Percentiles rank a stretch among this genome's conserved stretches.
Conservation (phyloP, 2,888 invertebrate genomes). For the Apamea monoglypha region DNA sequence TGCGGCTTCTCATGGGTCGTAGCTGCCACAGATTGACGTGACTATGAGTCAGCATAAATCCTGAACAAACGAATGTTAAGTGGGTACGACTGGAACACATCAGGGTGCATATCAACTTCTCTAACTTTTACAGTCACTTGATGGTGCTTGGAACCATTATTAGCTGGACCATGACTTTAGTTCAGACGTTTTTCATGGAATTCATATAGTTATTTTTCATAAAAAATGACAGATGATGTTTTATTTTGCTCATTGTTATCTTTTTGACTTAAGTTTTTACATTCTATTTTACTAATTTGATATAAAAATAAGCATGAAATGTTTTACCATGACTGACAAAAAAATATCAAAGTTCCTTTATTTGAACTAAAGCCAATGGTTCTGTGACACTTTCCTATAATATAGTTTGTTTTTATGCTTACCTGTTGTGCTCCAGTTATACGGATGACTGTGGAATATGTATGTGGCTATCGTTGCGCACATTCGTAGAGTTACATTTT, state of each 20-base stretch:
- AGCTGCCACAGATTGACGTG: conserved; percentile 86
- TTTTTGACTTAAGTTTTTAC: conserved; percentile 69
- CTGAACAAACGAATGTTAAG: conserved; percentile 82
- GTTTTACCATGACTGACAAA: conserved; percentile 68
- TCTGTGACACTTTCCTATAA: conserved; percentile 80
- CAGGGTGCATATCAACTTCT: conserved; percentile 82
- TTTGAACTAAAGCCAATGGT: conserved; percentile 78
- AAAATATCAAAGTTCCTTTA: conserved; percentile 68
- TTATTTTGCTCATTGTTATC: conserved; percentile 68
- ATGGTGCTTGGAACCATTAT: conserved; percentile 75
- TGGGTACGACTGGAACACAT: conserved; percentile 85
- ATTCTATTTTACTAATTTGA: conserved; percentile 67
- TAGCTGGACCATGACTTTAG: conserved; percentile 77
- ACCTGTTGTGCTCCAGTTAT: conserved; percentile 82
- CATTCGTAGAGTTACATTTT: conserved; percentile 87
- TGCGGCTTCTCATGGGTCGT: conserved; percentile 89
- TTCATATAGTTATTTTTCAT: conserved; percentile 62
- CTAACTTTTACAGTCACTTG: conserved; percentile 74
- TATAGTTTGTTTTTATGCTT: conserved; percentile 70
- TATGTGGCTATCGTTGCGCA: conserved; percentile 83
- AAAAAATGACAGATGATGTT: conserved; percentile 57
- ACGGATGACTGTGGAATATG: conserved; percentile 90
- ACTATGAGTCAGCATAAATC: conserved; percentile 77
- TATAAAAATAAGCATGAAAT: conserved; percentile 65
- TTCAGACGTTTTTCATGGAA: conserved; percentile 68